phyloP scores from a whole-genome alignment of 2,888 invertebrate genomes.

The Heteropelma amictum region DNA sequence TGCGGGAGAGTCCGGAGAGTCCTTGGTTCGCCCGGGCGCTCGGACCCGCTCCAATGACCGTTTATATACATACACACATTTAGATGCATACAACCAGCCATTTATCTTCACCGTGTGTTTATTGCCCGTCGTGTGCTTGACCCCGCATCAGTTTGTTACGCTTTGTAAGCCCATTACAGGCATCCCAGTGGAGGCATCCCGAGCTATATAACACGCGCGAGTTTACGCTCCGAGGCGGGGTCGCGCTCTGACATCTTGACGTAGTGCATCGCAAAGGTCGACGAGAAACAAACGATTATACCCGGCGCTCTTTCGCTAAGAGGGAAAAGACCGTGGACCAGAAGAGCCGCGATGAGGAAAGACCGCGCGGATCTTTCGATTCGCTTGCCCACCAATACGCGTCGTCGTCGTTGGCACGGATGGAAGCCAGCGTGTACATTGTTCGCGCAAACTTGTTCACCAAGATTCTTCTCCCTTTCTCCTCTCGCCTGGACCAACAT shows the following conservation, averaged over 20 bases:
- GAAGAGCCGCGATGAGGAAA: background rate
- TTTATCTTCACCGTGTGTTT: conserved; percentile 77
- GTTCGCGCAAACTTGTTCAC: background rate
- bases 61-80: too few relatives aligned
- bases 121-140: conserved; percentile 77
- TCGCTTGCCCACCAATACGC: conserved; percentile 17
- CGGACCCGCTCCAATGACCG: background rate
- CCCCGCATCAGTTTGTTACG: conserved; percentile 78
- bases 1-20: conserved; percentile 1
- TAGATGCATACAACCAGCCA: conserved; percentile 62
- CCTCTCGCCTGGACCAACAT: conserved; percentile 17
- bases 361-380: conserved; percentile 8
- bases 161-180: conserved; percentile 78
- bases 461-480: conserved; percentile 8
- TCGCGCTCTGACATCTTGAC: conserved; percentile 77
- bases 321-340: conserved; percentile 14
- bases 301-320: conserved; percentile 29
- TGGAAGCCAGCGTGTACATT: conserved; percentile 1
- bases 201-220: conserved; percentile 56
- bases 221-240: conserved; percentile 71
- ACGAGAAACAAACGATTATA: conserved; percentile 75
- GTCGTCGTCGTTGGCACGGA: too few relatives aligned
- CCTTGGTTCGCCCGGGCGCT: background rate
- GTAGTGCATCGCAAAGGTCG: conserved; percentile 77
- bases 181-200: conserved; percentile 74